Percentiles rank a stretch among this genome's conserved stretches.
Evolutionary conservation across 2,888 invertebrate species (phyloP).

Genomic region (Dryobota labecula): DNA sequence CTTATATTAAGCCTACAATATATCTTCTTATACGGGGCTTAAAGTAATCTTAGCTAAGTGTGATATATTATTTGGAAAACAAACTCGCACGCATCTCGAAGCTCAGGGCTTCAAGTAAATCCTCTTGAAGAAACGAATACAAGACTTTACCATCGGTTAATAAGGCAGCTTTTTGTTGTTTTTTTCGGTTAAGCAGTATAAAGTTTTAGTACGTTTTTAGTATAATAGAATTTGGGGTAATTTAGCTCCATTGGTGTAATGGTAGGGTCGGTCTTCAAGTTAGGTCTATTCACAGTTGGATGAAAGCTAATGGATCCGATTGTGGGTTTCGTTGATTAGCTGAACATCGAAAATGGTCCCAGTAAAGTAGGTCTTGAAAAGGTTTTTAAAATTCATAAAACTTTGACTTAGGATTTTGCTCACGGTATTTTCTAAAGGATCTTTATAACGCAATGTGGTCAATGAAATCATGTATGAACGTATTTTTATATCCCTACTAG

Average conservation of each 20-base stretch:
- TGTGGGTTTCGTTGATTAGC: constrained; percentile 2
- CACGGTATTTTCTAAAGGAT: neutral
- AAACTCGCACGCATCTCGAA: constrained; percentile 76
- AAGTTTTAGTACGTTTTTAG: constrained; percentile 50
- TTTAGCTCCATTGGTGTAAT: constrained; percentile 36
- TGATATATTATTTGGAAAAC: constrained; percentile 85
- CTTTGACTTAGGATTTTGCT: neutral
- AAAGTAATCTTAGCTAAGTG: constrained; percentile 84
- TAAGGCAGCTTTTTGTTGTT: constrained; percentile 54
- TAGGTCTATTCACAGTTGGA: neutral
- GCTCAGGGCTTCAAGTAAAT: constrained; percentile 71
- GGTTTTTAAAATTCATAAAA: neutral
- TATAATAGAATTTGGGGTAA: constrained; percentile 46
- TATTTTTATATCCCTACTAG: no score
- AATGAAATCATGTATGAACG: neutral
- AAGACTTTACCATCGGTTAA: constrained; percentile 73
- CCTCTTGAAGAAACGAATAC: constrained; percentile 75
- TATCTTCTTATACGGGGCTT: constrained; percentile 82
- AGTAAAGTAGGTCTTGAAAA: neutral
- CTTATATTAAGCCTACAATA: constrained; percentile 79
- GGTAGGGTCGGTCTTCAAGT: constrained; percentile 20
- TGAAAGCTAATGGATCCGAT: constrained; percentile 27
- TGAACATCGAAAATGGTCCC: neutral
- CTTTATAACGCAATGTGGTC: no score
- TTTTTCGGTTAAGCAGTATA: constrained; percentile 35